phyloP scores from a whole-genome alignment of 2,113 vertebrate genomes.

The Cynopterus brachyotis region DNA sequence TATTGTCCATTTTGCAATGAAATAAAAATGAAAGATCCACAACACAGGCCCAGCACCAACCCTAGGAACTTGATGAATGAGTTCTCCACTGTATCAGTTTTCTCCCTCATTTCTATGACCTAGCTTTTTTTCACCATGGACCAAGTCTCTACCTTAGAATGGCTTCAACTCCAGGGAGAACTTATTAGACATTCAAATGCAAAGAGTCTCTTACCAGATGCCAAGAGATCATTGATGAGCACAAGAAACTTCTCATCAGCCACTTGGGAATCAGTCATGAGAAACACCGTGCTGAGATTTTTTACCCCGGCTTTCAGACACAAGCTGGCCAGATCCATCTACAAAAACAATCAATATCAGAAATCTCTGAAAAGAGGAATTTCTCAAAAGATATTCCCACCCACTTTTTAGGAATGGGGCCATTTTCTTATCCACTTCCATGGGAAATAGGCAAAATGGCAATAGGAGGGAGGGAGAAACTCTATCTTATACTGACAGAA shows the following conservation, averaged over 20 bases:
- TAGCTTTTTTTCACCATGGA: neutral
- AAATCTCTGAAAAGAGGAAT: neutral
- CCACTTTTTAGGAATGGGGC: neutral
- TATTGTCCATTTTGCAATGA: neutral
- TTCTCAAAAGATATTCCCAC: neutral
- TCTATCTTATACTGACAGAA: neutral
- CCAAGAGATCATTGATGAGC: slow-evolving; percentile 95
- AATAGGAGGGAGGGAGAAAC: neutral
- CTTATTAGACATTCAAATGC: neutral
- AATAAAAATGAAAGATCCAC: neutral
- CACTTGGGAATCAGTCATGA: slow-evolving; percentile 94
- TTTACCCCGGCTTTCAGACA: slow-evolving; percentile 94
- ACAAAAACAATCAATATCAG: neutral
- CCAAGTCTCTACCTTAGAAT: neutral
- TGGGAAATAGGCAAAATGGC: neutral
- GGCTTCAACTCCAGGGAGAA: neutral
- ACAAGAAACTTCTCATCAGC: slow-evolving; percentile 95
- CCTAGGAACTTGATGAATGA: neutral
- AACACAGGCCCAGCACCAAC: neutral
- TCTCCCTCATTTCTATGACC: neutral
- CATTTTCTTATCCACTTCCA: neutral
- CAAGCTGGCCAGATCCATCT: slow-evolving; percentile 90
- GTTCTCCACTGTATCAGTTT: neutral
- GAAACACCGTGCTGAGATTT: slow-evolving; percentile 90
- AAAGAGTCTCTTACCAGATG: slow-evolving; percentile 86